A percentile compares a stretch with the other conserved stretches of the same genome.
These are phyloP conservation scores for Eulemur rufifrons DNA, from an alignment of 2,113 vertebrate species.

Conservation along the genomic window DNA sequence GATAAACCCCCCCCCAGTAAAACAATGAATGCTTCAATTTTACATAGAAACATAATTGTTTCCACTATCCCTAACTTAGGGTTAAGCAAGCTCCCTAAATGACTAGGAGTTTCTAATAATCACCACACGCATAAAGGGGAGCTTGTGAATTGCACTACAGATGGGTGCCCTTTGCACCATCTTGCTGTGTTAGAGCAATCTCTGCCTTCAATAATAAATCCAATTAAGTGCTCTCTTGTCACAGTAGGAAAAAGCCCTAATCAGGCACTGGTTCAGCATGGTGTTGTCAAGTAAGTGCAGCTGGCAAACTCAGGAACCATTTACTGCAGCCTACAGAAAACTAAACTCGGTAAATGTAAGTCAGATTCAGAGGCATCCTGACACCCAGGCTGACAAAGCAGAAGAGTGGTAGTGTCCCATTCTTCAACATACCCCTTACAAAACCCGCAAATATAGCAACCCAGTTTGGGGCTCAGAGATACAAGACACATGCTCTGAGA, in stretches of 20 bases:
- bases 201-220: slow-evolving; percentile 31
- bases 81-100: neutral
- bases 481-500: neutral
- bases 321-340: neutral
- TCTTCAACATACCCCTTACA: neutral
- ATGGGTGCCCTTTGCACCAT: neutral
- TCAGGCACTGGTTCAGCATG: neutral
- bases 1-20: neutral
- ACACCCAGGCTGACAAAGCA: neutral
- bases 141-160: neutral
- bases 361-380: neutral
- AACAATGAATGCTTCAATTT: slow-evolving; percentile 16
- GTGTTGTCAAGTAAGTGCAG: neutral
- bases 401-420: neutral
- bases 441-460: neutral
- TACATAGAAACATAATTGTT: neutral
- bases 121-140: neutral
- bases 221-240: slow-evolving; percentile 17
- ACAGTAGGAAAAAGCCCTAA: slow-evolving; percentile 3
- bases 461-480: neutral
- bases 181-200: slow-evolving; percentile 29
- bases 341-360: neutral
- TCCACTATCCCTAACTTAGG: neutral
- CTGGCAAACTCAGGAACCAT: slow-evolving; percentile 4
- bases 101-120: slow-evolving; percentile 27